Evolutionary conservation across 2,797 vertebrate species (phyloP), one percentile per base, ranked within the genome.

Genomic region (Buceros bicornis): DNA sequence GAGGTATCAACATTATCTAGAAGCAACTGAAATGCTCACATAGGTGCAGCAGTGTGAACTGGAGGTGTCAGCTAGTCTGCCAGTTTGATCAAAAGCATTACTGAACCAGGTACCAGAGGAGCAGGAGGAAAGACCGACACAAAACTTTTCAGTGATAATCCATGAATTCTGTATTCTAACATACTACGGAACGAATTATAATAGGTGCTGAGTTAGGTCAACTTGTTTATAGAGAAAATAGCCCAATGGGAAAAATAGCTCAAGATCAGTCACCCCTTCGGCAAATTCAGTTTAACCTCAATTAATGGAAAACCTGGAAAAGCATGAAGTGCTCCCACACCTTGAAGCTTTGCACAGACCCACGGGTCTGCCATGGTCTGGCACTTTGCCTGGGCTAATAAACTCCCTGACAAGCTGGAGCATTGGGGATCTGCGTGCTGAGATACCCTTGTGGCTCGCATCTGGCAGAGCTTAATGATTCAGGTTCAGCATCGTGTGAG

Each of bases 351-450:
- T 94, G 91, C 82, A 93, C 40, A 90, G 74, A 76, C 83, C 70
- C 78, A 25, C 28, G 48, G 94, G 66, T 92, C 92, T 96, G 92
- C 95, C 95, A 93, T 82, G 71, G 81, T 80, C 78, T 96, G 95
- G 96, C 90, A 84, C 35, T 84, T 82, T 82, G 95, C 95, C 95
- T 73, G 66, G 78, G 56, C 88, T 97, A 96, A 97, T 90, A 96
- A 96, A 93, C 88, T 92, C 86, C 72, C 66, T 95, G 95, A 92
- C 86, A 89, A 90, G 73, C 3, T 0, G 31, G 70, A 89, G 83
- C 90, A 50, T 4, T 90, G 92, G 90, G 67, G 81, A 82, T 64
- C 83, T 77, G 74, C 87, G 77, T 92, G 89, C 89, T 1, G 83
- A 97, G 95, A 84, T 92, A 93, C 95, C 90, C 93, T 76, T 57